Evolutionary conservation across 2,888 invertebrate genomes (phyloP), one percentile per base, ranked within the genome.

Genomic region (Axea sp.): DNA sequence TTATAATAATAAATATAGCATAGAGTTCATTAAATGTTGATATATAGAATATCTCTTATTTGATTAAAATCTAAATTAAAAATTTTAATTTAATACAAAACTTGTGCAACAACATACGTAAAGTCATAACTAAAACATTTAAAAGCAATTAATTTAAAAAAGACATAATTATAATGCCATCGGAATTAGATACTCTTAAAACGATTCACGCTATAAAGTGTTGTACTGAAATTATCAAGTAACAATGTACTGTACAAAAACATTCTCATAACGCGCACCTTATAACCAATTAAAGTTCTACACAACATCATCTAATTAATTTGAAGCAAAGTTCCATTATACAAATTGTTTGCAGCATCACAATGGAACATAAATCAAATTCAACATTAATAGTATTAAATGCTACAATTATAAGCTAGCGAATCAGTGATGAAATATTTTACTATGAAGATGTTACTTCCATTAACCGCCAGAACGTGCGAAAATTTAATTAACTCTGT

Each of bases 291-390:
- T 43, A 43, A 43, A 57, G 22, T 41, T 43, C 14, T 33, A 24
- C 8, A 31, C 43, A 57, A 57, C 15, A 43, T 57, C 43, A 43
- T 57, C 33, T 33, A 57, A 57, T 57, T 57, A 43, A 57, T 57
- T 43, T 24, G 33, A 57, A 33, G 43, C 33, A 43, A 57, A 57
- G 30, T 43, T 43, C 17, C 22, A 57, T 57, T 14, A 31, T 24
- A 43, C 43, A 43, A 43, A 43, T 33, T 43, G 43, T 43, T 57
- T 31, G 22, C 15, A 26, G 14, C 15, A 11, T 31, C 17, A 43
- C 24, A 43, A 57, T 33, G 15, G 6, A 43, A 43, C 26, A 14
- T 57, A 57, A 57, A 43, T 57, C 43, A 57, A 33, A 57, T 57
- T 33, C 8, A 22, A 33, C 33, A 31, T 41, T 22, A 43, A 7